phyloP scores from a whole-genome alignment of 2,888 invertebrate species.

The Epinotia brunnichana region DNA sequence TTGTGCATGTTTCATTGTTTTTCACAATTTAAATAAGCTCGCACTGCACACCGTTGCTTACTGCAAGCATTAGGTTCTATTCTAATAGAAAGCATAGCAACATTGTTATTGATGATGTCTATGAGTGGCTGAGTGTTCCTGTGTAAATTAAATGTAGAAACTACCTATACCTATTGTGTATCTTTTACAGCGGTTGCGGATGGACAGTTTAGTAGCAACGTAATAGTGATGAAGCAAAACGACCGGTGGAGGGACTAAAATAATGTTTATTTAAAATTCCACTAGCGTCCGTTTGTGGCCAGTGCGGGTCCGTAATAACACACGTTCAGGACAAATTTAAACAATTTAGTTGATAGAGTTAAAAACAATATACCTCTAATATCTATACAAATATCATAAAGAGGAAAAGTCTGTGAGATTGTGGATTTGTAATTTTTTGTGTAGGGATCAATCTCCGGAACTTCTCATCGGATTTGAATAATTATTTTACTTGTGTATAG shows the following conservation, averaged over 20 bases:
- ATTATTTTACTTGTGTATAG: too few relatives aligned
- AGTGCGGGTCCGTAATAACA: slow-evolving; percentile 30
- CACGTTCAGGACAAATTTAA: slow-evolving; percentile 38
- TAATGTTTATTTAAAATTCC: slow-evolving; percentile 43
- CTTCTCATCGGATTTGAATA: too few relatives aligned
- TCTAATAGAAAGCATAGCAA: background rate
- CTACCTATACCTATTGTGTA: background rate
- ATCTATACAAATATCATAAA: background rate
- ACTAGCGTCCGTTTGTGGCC: slow-evolving; percentile 14
- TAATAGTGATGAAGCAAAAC: slow-evolving; percentile 25
- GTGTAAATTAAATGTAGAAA: background rate
- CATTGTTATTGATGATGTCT: too few relatives aligned
- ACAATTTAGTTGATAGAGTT: slow-evolving; percentile 27
- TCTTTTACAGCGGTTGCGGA: background rate
- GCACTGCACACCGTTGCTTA: too few relatives aligned
- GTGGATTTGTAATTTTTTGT: too few relatives aligned
- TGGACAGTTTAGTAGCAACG: background rate
- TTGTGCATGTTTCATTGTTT: too few relatives aligned
- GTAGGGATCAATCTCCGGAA: too few relatives aligned
- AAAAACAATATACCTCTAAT: slow-evolving; percentile 24
- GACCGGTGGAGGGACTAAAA: slow-evolving; percentile 30
- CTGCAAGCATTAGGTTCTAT: background rate
- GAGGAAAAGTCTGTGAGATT: too few relatives aligned
- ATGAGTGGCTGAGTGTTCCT: too few relatives aligned
- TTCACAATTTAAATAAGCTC: too few relatives aligned